phyloP scores from a whole-genome alignment of 2,888 invertebrate species.

The Drosophila austrosaltans region DNA sequence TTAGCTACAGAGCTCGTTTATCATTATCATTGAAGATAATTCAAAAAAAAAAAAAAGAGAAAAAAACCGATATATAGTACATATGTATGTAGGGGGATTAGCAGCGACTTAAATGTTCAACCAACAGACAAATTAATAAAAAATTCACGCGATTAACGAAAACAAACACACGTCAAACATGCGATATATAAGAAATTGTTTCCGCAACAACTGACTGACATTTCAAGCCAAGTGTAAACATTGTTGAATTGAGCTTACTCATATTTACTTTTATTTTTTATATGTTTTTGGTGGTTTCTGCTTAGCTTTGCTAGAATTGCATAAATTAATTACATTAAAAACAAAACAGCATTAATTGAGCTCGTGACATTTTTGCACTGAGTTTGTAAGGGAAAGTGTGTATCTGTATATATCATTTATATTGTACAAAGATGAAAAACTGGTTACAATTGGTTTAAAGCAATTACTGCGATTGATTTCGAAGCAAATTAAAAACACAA shows the following conservation, averaged over 20 bases:
- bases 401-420: constrained; percentile 21
- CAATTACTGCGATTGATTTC: neutral
- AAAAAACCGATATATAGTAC: no score
- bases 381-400: constrained; percentile 23
- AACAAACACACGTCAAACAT: constrained; percentile 21
- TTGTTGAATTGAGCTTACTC: constrained; percentile 33
- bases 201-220: constrained; percentile 18
- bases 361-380: constrained; percentile 69
- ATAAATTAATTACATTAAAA: constrained; percentile 71
- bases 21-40: constrained; percentile 31
- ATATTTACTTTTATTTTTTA: constrained; percentile 25
- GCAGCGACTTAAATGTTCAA: constrained; percentile 16
- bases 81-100: neutral
- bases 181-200: constrained; percentile 21
- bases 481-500: neutral
- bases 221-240: constrained; percentile 34
- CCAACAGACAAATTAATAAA: constrained; percentile 13
- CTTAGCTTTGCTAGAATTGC: constrained; percentile 56
- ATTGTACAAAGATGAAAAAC: constrained; percentile 8
- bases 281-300: constrained; percentile 37
- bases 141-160: constrained; percentile 15
- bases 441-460: constrained; percentile 9
- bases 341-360: constrained; percentile 57
- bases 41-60: neutral
- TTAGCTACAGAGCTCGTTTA: constrained; percentile 33